Percentiles rank a stretch among this genome's conserved stretches.
Conservation (phyloP, 2,888 invertebrate genomes). For the Antitype chi region DNA sequence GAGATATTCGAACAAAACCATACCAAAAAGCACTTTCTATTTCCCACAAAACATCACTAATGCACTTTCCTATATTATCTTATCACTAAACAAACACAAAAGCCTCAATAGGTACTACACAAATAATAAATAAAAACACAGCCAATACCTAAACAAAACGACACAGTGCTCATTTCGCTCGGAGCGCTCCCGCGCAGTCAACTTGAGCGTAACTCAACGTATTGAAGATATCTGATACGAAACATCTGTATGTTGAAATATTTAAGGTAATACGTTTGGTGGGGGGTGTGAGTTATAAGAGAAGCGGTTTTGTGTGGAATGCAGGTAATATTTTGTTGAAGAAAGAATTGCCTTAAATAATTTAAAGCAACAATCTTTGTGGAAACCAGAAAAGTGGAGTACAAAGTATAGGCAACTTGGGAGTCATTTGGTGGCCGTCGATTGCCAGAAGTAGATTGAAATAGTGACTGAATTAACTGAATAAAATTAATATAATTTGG, state of each 20-base stretch:
- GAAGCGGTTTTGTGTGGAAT: slow-evolving; percentile 14
- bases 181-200: slow-evolving; percentile 29
- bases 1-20: not conserved
- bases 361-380: not conserved
- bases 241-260: slow-evolving; percentile 70
- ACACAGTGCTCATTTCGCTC: slow-evolving; percentile 61
- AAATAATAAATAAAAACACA: slow-evolving; percentile 24
- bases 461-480: not conserved
- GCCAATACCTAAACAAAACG: slow-evolving; percentile 67
- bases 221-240: slow-evolving; percentile 63
- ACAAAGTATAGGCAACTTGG: not conserved
- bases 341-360: not conserved
- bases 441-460: not conserved
- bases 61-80: slow-evolving; percentile 10
- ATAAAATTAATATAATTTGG: not conserved
- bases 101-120: not conserved
- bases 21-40: not conserved
- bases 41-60: not conserved
- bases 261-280: slow-evolving; percentile 65
- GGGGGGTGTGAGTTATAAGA: slow-evolving; percentile 44
- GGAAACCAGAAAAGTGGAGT: not conserved
- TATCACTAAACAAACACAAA: slow-evolving; percentile 23
- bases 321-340: not conserved
- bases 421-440: not conserved
- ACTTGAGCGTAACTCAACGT: slow-evolving; percentile 53